Conservation (phyloP, 2,888 invertebrate genomes). For the Stratiomys singularior region DNA sequence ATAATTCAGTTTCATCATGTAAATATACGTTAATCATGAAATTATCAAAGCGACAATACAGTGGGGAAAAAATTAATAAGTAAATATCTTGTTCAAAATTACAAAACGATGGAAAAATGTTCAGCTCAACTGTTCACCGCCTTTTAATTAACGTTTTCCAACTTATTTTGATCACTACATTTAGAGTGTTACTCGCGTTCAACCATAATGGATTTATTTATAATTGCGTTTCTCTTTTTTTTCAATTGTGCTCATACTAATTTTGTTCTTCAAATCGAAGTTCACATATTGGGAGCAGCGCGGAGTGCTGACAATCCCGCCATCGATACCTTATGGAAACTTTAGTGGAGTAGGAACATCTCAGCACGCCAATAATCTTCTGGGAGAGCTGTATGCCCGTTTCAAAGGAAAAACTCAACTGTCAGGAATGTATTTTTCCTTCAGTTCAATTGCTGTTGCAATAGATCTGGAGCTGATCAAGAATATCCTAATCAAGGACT, state of each 20-base stretch:
- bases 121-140: too few relatives aligned
- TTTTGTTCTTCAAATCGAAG: slow-evolving; percentile 32
- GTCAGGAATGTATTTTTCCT: slow-evolving; percentile 51
- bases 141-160: too few relatives aligned
- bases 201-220: too few relatives aligned
- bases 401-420: slow-evolving; percentile 48
- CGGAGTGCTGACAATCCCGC: slow-evolving; percentile 53
- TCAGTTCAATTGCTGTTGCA: slow-evolving; percentile 47
- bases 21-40: too few relatives aligned
- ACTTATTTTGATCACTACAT: too few relatives aligned
- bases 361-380: slow-evolving; percentile 43
- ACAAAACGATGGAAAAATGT: too few relatives aligned
- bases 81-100: too few relatives aligned
- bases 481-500: slow-evolving; percentile 57
- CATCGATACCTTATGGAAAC: slow-evolving; percentile 57
- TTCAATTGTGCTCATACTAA: neutral
- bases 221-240: too few relatives aligned
- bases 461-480: slow-evolving; percentile 56
- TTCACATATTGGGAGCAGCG: slow-evolving; percentile 55
- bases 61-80: too few relatives aligned
- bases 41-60: too few relatives aligned
- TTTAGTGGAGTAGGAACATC: slow-evolving; percentile 46
- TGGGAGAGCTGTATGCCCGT: slow-evolving; percentile 32
- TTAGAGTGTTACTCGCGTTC: too few relatives aligned
- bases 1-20: too few relatives aligned